Conservation (phyloP, 2,113 vertebrate species). For the Tor tambroides region DNA sequence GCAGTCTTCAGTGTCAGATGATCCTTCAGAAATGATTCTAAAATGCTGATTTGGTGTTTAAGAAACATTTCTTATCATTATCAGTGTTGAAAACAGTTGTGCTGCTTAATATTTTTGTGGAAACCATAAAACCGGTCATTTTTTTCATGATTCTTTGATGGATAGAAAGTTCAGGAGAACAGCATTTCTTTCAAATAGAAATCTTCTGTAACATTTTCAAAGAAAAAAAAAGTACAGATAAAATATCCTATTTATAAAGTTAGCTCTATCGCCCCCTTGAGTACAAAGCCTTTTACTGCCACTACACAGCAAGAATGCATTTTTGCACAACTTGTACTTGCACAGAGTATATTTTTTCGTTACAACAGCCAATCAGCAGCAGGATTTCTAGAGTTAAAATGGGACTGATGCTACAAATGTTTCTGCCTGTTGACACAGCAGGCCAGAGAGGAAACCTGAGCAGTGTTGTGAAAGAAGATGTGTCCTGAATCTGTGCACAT, state of each 20-base stretch:
- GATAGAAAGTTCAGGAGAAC: not conserved
- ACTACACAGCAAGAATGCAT: not conserved
- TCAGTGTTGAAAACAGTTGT: not conserved
- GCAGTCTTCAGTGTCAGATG: not conserved
- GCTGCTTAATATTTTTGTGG: not conserved
- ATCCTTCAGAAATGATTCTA: not conserved
- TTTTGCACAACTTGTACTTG: not conserved
- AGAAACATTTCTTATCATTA: not conserved
- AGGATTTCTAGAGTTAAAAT: not conserved
- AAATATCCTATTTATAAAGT: not conserved
- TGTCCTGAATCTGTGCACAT: conserved; percentile 26
- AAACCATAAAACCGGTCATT: no score
- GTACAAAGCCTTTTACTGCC: not conserved
- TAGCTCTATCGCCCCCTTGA: not conserved
- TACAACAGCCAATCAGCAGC: not conserved
- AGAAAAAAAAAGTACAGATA: not conserved
- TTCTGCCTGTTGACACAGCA: conserved; percentile 27
- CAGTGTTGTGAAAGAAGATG: not conserved
- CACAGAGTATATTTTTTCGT: not conserved
- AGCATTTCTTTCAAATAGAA: not conserved
- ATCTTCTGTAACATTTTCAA: not conserved
- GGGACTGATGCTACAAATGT: not conserved
- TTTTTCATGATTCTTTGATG: not conserved
- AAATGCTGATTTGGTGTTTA: not conserved
- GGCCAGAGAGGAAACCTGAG: conserved; percentile 28